These are phyloP conservation scores for Leistus spinibarbis DNA, from an alignment of 2,888 invertebrate species.

Conservation along the genomic window DNA sequence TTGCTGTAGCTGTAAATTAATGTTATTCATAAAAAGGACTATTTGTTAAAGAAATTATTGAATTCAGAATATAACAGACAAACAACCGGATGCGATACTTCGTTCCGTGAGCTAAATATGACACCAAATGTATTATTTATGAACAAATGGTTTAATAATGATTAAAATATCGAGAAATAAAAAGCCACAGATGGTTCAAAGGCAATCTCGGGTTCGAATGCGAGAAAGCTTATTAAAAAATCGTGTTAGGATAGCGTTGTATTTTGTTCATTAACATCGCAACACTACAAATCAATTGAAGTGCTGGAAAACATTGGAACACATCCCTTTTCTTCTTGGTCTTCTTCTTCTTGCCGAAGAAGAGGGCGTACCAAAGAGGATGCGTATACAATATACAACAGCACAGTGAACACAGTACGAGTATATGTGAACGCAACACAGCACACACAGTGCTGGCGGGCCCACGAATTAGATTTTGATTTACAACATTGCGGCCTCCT, in stretches of 20 bases:
- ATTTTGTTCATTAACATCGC: slow-evolving; percentile 9
- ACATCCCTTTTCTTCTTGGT: not conserved
- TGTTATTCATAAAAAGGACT: too few species aligned
- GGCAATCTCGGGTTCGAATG: too few species aligned
- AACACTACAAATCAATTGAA: slow-evolving; percentile 20
- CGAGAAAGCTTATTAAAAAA: not conserved
- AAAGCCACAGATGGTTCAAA: too few species aligned
- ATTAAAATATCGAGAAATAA: too few species aligned
- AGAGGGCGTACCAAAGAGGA: not conserved
- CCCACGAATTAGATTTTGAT: slow-evolving; percentile 40
- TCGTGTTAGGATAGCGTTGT: not conserved
- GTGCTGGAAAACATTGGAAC: not conserved
- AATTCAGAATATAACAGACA: too few species aligned
- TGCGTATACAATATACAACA: not conserved
- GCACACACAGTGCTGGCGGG: slow-evolving; percentile 20
- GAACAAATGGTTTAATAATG: too few species aligned
- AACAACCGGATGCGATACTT: too few species aligned
- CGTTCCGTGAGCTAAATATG: too few species aligned
- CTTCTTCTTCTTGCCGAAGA: not conserved
- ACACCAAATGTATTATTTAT: too few species aligned
- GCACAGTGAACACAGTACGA: not conserved
- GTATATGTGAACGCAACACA: not conserved
- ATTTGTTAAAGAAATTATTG: too few species aligned
- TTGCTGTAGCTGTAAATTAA: too few species aligned
- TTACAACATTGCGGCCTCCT: slow-evolving; percentile 31